These are phyloP conservation scores for Myocastor coypus DNA, from an alignment of 2,113 vertebrate genomes.

Conservation along the genomic window DNA sequence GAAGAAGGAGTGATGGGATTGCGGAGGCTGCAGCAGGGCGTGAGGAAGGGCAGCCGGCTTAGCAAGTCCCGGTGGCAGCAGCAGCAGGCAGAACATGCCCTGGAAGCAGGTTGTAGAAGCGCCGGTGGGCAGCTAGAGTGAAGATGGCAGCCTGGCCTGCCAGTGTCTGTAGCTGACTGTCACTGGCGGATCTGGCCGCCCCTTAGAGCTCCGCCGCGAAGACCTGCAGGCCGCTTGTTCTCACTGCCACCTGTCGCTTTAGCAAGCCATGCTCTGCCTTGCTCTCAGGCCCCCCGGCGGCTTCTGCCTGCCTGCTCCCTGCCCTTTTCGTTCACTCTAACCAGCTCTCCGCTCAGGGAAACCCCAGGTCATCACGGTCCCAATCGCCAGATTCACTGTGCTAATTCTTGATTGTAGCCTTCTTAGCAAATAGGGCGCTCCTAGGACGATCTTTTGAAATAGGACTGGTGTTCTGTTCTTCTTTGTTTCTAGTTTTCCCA, in stretches of 20 bases:
- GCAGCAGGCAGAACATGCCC: fast-evolving
- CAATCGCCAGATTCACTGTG: background rate
- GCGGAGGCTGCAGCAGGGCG: background rate
- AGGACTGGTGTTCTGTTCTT: background rate
- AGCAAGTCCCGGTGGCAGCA: too few species aligned
- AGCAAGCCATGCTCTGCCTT: fast-evolving
- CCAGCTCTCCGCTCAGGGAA: fast-evolving
- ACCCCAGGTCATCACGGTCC: fast-evolving
- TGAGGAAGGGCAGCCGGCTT: background rate
- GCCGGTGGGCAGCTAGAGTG: too few species aligned
- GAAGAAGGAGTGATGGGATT: too few species aligned
- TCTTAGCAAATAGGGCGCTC: background rate
- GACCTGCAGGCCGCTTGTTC: background rate
- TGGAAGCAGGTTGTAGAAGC: background rate
- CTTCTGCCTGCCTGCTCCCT: fast-evolving
- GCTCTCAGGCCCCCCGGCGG: fast-evolving
- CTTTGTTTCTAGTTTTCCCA: background rate
- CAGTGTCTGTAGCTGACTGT: background rate
- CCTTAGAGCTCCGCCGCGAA: fast-evolving
- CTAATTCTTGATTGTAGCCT: fast-evolving
- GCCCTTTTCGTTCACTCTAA: fast-evolving
- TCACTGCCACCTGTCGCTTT: fast-evolving
- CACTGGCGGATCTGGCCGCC: background rate
- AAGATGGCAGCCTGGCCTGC: background rate
- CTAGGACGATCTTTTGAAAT: too few species aligned